Evolutionary conservation across 2,888 invertebrate genomes (phyloP).

Genomic region (Ligdia adustata): DNA sequence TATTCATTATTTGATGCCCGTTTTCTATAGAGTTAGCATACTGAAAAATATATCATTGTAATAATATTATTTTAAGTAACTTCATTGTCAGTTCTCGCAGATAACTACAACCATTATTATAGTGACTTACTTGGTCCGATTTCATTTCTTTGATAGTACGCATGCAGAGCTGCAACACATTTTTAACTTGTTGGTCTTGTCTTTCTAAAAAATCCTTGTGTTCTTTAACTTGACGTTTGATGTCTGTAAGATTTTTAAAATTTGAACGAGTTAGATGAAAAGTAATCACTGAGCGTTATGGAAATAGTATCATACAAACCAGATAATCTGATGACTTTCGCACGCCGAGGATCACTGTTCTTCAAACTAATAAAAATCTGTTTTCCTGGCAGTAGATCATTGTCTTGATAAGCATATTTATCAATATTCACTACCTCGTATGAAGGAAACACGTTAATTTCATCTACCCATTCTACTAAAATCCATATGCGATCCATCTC

Average conservation of each 20-base stretch:
- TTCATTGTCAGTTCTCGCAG: neutral
- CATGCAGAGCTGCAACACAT: slow-evolving; percentile 58
- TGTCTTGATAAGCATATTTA: slow-evolving; percentile 41
- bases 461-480: slow-evolving; percentile 65
- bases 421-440: slow-evolving; percentile 57
- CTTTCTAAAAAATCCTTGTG: slow-evolving; percentile 52
- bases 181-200: slow-evolving; percentile 57
- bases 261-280: too few relatives aligned
- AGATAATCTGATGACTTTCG: slow-evolving; percentile 57
- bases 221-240: slow-evolving; percentile 52
- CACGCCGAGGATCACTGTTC: slow-evolving; percentile 46
- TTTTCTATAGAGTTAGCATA: slow-evolving; percentile 19
- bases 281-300: neutral
- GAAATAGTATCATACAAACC: slow-evolving; percentile 44
- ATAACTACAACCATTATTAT: neutral
- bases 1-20: slow-evolving; percentile 12
- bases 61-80: neutral
- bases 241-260: slow-evolving; percentile 51
- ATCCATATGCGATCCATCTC: slow-evolving; percentile 60
- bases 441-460: slow-evolving; percentile 49
- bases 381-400: slow-evolving; percentile 51
- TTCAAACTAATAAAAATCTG: slow-evolving; percentile 47
- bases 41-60: slow-evolving; percentile 22
- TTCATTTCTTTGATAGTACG: slow-evolving; percentile 61
- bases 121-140: slow-evolving; percentile 47